These are phyloP conservation scores for Platerodrilus igneus DNA, from an alignment of 2,888 invertebrate genomes.

Conservation along the genomic window DNA sequence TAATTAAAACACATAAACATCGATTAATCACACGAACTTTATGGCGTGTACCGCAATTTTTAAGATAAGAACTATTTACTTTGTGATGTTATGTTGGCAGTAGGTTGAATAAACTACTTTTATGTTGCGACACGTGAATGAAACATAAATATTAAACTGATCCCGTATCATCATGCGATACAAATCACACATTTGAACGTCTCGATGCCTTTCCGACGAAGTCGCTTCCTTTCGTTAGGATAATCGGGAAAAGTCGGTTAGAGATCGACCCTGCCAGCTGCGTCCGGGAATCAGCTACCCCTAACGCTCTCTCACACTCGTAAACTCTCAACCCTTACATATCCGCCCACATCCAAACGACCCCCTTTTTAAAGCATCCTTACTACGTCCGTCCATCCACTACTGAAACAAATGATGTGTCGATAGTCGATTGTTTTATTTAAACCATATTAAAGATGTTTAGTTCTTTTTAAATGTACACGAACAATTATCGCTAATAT, in stretches of 20 bases:
- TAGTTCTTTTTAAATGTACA: too few relatives aligned
- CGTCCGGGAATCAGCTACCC: constrained; percentile 28
- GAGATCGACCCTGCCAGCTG: constrained; percentile 30
- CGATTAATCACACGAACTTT: constrained; percentile 5
- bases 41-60: not conserved
- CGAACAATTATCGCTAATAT: too few relatives aligned
- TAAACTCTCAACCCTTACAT: too few relatives aligned
- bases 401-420: constrained; percentile 24
- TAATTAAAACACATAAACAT: constrained; percentile 9
- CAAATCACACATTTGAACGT: constrained; percentile 25
- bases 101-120: constrained; percentile 1
- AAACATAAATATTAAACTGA: constrained; percentile 19
- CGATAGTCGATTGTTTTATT: too few relatives aligned
- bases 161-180: constrained; percentile 18
- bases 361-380: constrained; percentile 23
- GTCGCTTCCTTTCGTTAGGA: constrained; percentile 24
- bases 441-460: too few relatives aligned
- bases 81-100: not conserved
- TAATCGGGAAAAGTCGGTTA: constrained; percentile 22
- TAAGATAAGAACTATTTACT: not conserved
- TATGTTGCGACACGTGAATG: constrained; percentile 13
- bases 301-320: constrained; percentile 16
- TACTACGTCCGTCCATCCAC: constrained; percentile 19
- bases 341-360: constrained; percentile 17
- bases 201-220: constrained; percentile 25